Base-by-base conservation (phyloP, 2,797 vertebrate genomes). In the Trachops cirrhosus region DNA sequence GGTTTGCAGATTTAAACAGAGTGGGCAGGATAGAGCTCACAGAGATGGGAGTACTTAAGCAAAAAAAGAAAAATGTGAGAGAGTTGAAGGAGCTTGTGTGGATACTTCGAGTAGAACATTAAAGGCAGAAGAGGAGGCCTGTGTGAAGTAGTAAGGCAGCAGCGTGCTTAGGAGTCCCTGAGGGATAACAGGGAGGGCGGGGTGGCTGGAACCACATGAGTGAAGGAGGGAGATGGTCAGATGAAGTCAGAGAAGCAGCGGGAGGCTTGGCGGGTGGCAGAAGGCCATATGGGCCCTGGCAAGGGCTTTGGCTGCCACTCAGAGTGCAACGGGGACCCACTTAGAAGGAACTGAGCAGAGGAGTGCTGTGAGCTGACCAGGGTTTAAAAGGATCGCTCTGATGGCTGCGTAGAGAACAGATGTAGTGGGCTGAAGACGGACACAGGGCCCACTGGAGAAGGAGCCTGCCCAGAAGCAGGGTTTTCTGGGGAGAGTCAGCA, bases 161-260 rank as follows among this genome's bases (percentile, higher is more conserved):
- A 44, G 52, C 32, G 4, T 0, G 6, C 11, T 18, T 12, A 2
- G 0, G 8, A 22, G 62, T 6, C 32, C 22, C 34, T 24, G 12
- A 5, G 6, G 32, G 22, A 26, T 2, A 3, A 5, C n/a, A 18
- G 44, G 46, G 44, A 52, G 1, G 24, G 50, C 48, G 14, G 16
- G 18, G 41, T 34, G 46, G 34, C 67, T 29, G 29, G 18, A 74
- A 19, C 46, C 18, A 19, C 5, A 5, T 32, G 14, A 71, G 57
- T 15, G 12, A 59, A 80, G 34, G 44, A 3, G 15, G 21, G 10
- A 9, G 32, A 14, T 8, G 10, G 21, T 6, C 9, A n/a, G 41
- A 10, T 57, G 29, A 67, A 19, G 32, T 22, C 74, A 52, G 15
- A 34, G 22, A 41, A 46, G 11, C 46, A 16, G 0, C 0, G 1